Base-by-base conservation (phyloP, 1,140 invertebrate genomes). In the Drosophila grimshawi region DNA sequence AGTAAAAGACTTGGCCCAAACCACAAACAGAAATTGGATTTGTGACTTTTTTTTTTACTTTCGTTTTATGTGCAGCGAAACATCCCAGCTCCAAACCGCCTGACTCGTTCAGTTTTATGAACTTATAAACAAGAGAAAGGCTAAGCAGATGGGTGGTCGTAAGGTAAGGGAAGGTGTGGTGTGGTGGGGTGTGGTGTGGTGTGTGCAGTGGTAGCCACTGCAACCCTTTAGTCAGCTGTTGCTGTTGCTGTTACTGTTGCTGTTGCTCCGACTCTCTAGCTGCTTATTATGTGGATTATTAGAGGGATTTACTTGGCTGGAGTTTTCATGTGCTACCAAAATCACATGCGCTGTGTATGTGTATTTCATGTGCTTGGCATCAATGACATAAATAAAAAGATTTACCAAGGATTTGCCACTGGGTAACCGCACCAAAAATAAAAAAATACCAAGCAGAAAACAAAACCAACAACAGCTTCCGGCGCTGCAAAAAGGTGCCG, bases 341-440 rank as follows among this genome's bases (percentile, higher is more conserved):
- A 66, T 72, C 11, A 57, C 43, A 66, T 56, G 63, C 61, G 30
- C 7, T 35, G 37, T 71, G 27, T 76, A 49, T 70, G 53, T 64
- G 57, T 65, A n/a, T 61, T 52, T 52, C 48, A 29, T 62, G 35
- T 62, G 57, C 46, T 68, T 69, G 62, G 74, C 74, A 83, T 81
- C 88, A 90, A 82, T 90, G 82, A 90, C 88, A 90, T 90, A 90
- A 90, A 90, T 90, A 90, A 90, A 90, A 90, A 90, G 88, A 91
- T 90, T 90, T 90, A 74, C 82, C 75, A 73, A 83, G 85, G 86
- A 89, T 89, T 90, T 90, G 80, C 82, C 88, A 83, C 69, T 68
- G 88, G 82, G 78, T 71, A 70, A 88, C 85, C 80, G 59, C 74
- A 78, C 56, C 68, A 69, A 56, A 35, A 49, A 56, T 49, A 11